Base-by-base conservation (phyloP, 2,888 invertebrate species). In the Lasioglossum calceatum region DNA sequence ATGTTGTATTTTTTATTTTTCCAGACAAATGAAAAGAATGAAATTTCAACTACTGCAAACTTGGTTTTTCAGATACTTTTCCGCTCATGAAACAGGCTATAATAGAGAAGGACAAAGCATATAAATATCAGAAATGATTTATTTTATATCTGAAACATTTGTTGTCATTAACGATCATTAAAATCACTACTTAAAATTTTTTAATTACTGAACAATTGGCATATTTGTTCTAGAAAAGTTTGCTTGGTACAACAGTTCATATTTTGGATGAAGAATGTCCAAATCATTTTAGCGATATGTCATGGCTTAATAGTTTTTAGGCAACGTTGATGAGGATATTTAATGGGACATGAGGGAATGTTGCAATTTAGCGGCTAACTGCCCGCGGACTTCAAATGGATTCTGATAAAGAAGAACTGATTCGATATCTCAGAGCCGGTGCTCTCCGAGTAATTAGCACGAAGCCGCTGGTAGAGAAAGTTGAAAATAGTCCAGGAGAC, bases 401-500 rank as follows among this genome's bases (percentile, higher is more conserved):
- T 84, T 50, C 82, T 78, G 87, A 91, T 91, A 87, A 91, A 81
- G 84, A 75, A 75, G 61, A 75, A 84, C 58, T 61, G 47, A 77
- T 74, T 80, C 84, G 85, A 88, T 88, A 89, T 85, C 87, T 86
- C 79, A 64, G 36, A 50, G 50, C 8, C 77, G 71, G 70, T 76
- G 61, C 79, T 87, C 80, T 54, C 72, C 79, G 81, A 82, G 87
- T 91, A 91, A 91, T 91, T 89, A 91, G 88, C 82, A 42, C 77
- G 91, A 61, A 70, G 87, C 79, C 85, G 78, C 42, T 44, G 14
- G 82, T 82, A 79, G 78, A 64, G 84, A 86, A 91, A 91, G 87
- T 90, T 90, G 90, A 90, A 90, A 91, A 89, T 88, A 88, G 90
- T 90, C 91, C 84, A 76, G 81, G 81, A 76, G 83, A 44, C 80